phyloP scores from a whole-genome alignment of 2,888 invertebrate species.

The Ormyrus thymus region DNA sequence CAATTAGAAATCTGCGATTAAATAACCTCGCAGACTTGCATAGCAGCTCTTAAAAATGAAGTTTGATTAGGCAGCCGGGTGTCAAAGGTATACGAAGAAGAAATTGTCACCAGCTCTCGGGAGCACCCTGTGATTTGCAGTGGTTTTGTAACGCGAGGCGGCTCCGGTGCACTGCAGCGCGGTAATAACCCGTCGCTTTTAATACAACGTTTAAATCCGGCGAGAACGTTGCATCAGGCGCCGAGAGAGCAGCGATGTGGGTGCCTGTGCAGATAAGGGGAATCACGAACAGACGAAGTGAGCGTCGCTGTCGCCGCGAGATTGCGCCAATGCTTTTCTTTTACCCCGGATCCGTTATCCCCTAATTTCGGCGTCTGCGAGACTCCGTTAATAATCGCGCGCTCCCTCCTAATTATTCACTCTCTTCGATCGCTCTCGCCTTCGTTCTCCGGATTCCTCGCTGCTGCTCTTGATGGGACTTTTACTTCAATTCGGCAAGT shows the following conservation, averaged over 20 bases:
- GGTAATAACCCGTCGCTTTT: slow-evolving; percentile 55
- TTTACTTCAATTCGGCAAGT: not conserved
- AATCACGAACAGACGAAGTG: slow-evolving; percentile 54
- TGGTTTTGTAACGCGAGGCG: too few species aligned
- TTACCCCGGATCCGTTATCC: slow-evolving; percentile 16
- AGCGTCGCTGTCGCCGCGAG: not conserved
- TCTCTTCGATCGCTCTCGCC: not conserved
- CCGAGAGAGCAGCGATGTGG: slow-evolving; percentile 28
- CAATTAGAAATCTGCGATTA: too few species aligned
- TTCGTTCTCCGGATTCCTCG: not conserved
- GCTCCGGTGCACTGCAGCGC: too few species aligned
- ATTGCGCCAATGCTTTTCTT: slow-evolving; percentile 32
- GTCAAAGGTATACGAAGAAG: too few species aligned
- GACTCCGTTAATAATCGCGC: not conserved
- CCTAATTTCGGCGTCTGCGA: slow-evolving; percentile 31
- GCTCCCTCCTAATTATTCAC: slow-evolving; percentile 14
- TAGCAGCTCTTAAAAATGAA: too few species aligned
- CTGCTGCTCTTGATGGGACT: not conserved
- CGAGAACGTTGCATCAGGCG: slow-evolving; percentile 57
- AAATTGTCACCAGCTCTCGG: too few species aligned
- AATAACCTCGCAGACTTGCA: too few species aligned
- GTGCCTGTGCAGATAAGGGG: slow-evolving; percentile 45
- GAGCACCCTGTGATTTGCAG: too few species aligned
- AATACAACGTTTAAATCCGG: slow-evolving; percentile 60
- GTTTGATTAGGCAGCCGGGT: too few species aligned